Evolutionary conservation across 2,113 vertebrate genomes (phyloP).

Genomic region (Cyanoliseus patagonus): DNA sequence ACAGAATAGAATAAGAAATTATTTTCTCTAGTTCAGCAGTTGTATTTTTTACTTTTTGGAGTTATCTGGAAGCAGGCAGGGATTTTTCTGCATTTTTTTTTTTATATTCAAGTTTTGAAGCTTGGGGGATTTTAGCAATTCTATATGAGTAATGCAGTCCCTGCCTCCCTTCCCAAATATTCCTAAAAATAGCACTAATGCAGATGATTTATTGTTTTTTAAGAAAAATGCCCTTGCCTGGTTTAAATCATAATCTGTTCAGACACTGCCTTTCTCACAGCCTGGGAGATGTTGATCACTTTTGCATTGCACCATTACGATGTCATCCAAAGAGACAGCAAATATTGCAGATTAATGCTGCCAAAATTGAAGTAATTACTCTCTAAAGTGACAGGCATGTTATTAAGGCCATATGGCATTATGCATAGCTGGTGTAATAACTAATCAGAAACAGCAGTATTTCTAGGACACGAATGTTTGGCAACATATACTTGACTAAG

Average conservation of each 20-base stretch:
- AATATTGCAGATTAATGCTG: constrained; percentile 45
- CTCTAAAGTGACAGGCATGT: constrained; percentile 27
- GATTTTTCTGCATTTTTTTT: not conserved
- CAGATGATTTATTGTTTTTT: not conserved
- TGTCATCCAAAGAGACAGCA: constrained; percentile 38
- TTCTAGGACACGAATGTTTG: constrained; percentile 22
- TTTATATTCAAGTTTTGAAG: not conserved
- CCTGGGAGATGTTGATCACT: constrained; percentile 14
- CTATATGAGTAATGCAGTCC: not conserved
- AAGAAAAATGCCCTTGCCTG: not conserved
- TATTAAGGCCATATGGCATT: constrained; percentile 62
- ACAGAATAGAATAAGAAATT: not conserved
- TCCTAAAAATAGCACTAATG: not conserved
- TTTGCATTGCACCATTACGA: not conserved
- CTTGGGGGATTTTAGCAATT: not conserved
- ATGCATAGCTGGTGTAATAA: constrained; percentile 20
- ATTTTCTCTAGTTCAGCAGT: not conserved
- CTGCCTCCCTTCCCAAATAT: not conserved
- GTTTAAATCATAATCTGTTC: not conserved
- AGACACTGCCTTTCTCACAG: not conserved
- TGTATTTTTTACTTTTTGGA: not conserved
- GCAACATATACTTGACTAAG: constrained; percentile 24
- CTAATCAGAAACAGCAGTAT: constrained; percentile 39
- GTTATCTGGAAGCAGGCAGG: not conserved
- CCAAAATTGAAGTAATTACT: constrained; percentile 58